Conservation (phyloP, 2,113 vertebrate species). For the Cygnus buccinator region DNA sequence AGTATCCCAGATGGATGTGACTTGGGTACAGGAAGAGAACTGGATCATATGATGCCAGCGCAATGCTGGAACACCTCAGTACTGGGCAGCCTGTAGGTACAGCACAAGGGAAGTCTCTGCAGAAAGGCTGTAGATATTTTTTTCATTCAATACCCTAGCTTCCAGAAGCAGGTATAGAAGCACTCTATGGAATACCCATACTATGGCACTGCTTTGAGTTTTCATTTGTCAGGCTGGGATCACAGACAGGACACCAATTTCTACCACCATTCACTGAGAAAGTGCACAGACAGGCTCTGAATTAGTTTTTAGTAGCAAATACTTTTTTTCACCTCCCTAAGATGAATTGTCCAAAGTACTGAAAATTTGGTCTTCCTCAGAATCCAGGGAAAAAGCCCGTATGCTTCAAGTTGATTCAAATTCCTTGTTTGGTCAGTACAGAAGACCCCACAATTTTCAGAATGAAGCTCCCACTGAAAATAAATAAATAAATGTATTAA, state of each 20-base stretch:
- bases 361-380: neutral
- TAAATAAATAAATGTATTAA: too few species aligned
- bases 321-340: neutral
- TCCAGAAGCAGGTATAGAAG: neutral
- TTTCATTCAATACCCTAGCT: neutral
- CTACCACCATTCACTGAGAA: neutral
- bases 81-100: neutral
- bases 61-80: neutral
- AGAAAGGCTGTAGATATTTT: neutral
- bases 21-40: neutral
- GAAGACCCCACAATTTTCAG: neutral
- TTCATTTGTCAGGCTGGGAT: neutral
- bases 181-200: neutral
- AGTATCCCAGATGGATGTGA: neutral
- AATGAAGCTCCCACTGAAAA: neutral
- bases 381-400: neutral
- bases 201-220: neutral
- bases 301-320: neutral
- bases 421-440: neutral
- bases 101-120: neutral
- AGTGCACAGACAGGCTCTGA: neutral
- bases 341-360: neutral
- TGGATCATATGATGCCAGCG: accelerated
- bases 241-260: neutral
- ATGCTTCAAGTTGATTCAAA: neutral